These are phyloP conservation scores for Piaya cayana DNA, from an alignment of 2,113 vertebrate species.

Conservation along the genomic window DNA sequence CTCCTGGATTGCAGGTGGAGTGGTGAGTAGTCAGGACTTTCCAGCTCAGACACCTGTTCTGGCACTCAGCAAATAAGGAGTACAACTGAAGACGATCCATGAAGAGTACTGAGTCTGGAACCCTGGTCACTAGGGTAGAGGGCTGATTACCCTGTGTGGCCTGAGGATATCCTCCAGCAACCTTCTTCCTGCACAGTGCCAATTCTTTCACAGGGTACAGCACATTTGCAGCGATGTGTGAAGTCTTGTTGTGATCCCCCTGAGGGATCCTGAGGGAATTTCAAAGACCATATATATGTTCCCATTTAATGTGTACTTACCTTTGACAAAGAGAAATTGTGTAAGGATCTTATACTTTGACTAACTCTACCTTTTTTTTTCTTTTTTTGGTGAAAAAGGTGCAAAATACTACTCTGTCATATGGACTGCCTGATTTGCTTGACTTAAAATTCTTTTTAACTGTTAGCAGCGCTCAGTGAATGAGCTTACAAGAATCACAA, in stretches of 20 bases:
- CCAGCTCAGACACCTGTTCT: background rate
- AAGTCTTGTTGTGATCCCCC: background rate
- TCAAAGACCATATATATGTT: background rate
- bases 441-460: background rate
- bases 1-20: background rate
- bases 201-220: background rate
- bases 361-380: background rate
- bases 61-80: background rate
- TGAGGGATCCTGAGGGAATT: background rate
- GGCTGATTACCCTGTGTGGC: rapidly evolving
- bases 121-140: background rate
- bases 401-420: background rate
- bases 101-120: background rate
- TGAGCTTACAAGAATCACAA: background rate
- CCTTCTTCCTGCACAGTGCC: rapidly evolving
- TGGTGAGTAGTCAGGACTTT: background rate
- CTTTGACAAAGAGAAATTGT: background rate
- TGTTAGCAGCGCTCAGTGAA: background rate
- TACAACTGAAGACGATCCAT: background rate
- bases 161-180: background rate
- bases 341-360: background rate
- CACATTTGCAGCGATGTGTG: background rate
- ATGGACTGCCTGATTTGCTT: background rate
- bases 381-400: background rate
- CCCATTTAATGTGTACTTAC: background rate